Conservation (phyloP, 2,113 vertebrate genomes). For the Chunga burmeisteri region DNA sequence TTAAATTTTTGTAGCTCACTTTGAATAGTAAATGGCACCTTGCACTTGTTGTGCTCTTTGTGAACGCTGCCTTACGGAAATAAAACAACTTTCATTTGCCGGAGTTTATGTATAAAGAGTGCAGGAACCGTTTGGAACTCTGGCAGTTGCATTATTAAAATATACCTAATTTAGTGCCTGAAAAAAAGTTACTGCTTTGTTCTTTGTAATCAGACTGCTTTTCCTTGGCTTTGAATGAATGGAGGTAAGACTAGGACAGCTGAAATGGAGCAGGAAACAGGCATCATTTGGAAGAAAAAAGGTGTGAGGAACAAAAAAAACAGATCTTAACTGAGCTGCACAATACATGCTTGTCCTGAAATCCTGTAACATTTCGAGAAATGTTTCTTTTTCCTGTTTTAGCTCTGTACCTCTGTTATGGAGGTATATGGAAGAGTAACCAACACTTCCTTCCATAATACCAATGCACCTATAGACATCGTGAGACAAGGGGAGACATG, state of each 20-base stretch:
- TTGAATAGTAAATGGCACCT: not conserved
- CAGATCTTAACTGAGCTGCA: not conserved
- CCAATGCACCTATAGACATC: not conserved
- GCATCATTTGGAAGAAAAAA: not conserved
- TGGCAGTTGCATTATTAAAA: not conserved
- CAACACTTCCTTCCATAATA: not conserved
- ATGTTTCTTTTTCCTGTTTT: not conserved
- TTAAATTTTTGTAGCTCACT: not conserved
- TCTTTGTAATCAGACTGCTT: not conserved
- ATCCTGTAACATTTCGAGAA: not conserved
- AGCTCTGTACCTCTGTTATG: not conserved
- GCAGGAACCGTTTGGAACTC: not conserved
- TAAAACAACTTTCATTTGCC: not conserved
- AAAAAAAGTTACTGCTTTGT: not conserved
- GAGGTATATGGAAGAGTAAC: not conserved
- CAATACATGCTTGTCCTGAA: not conserved
- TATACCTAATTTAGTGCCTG: not conserved
- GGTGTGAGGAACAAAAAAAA: not conserved
- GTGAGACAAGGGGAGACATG: rapidly evolving
- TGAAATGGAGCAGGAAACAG: not conserved
- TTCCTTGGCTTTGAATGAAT: not conserved
- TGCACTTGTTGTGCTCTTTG: not conserved
- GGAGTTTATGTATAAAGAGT: not conserved
- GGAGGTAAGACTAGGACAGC: not conserved
- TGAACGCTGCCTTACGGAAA: not conserved